Percentiles rank a stretch among this genome's conserved stretches.
phyloP scores from a whole-genome alignment of 2,797 vertebrate species.

The Sebastiscus albofasciatus region DNA sequence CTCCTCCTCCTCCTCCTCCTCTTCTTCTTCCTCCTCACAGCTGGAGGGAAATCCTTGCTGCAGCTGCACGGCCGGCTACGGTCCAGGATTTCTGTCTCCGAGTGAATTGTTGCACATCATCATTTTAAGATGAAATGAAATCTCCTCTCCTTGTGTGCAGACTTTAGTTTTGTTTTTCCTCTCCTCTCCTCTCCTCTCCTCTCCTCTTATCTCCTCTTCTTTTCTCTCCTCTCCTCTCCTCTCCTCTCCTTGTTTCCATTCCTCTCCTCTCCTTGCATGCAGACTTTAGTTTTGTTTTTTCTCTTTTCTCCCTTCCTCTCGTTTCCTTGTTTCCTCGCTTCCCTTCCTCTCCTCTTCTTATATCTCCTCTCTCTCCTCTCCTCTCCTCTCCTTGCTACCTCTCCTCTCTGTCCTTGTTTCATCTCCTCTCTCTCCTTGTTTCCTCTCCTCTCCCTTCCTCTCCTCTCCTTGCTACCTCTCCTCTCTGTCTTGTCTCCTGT shows the following conservation, averaged over 20 bases:
- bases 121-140: not conserved
- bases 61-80: not conserved
- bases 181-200: no score
- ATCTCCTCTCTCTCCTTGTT: not conserved
- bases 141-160: no score
- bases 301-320: not conserved
- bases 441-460: not conserved
- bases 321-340: not conserved
- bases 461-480: not conserved
- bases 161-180: not conserved
- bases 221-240: no score
- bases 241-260: not conserved
- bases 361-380: not conserved
- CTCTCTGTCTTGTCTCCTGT: not conserved
- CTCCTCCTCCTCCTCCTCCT: not conserved
- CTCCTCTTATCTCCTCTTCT: not conserved
- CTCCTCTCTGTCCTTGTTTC: no score
- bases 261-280: not conserved
- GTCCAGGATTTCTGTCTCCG: not conserved
- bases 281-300: no score
- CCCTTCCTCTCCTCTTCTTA: not conserved
- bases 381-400: no score
- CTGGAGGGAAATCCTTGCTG: conserved; percentile 6
- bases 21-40: not conserved
- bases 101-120: not conserved